Percentiles rank a stretch among this genome's conserved stretches.
phyloP scores from a whole-genome alignment of 1,140 invertebrate species.

The Acromyrmex charruanus region DNA sequence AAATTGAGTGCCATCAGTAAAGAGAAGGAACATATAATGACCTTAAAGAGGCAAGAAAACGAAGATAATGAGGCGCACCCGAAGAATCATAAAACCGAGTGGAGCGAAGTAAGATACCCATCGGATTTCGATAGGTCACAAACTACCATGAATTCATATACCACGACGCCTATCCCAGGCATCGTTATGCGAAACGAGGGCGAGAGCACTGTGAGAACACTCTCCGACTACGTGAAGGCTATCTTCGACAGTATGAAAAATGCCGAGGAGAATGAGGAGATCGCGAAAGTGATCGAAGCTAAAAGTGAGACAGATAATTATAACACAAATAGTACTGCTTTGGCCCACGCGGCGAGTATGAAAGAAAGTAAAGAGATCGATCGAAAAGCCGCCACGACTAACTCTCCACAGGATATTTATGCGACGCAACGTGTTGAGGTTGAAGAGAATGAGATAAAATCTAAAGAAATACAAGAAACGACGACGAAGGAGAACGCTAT shows the following conservation, averaged over 20 bases:
- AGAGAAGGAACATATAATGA: constrained; percentile 4
- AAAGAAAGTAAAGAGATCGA: constrained; percentile 55
- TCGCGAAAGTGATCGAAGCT: neutral
- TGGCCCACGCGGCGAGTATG: neutral
- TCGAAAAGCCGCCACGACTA: neutral
- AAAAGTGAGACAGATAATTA: constrained; percentile 37
- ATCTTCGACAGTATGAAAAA: constrained; percentile 85
- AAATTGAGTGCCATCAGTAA: neutral
- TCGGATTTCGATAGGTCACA: constrained; percentile 73
- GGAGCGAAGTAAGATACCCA: constrained; percentile 83
- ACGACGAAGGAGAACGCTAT: constrained; percentile 33
- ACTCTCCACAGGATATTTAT: neutral
- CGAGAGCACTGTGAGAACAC: constrained; percentile 72
- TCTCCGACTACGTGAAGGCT: constrained; percentile 84
- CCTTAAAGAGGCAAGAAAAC: constrained; percentile 4
- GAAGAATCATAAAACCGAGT: constrained; percentile 83
- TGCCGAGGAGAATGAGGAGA: constrained; percentile 73
- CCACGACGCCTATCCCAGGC: constrained; percentile 27
- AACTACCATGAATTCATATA: constrained; percentile 64
- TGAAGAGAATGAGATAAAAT: neutral
- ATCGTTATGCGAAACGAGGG: constrained; percentile 56
- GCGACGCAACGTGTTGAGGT: neutral
- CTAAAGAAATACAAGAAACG: neutral
- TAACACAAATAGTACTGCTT: neutral
- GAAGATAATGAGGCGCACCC: constrained; percentile 73